A percentile compares a stretch with the other conserved stretches of the same genome.
These are phyloP conservation scores for Caenorhabditis doughertyi DNA, from an alignment of 2,888 invertebrate species.

Conservation along the genomic window DNA sequence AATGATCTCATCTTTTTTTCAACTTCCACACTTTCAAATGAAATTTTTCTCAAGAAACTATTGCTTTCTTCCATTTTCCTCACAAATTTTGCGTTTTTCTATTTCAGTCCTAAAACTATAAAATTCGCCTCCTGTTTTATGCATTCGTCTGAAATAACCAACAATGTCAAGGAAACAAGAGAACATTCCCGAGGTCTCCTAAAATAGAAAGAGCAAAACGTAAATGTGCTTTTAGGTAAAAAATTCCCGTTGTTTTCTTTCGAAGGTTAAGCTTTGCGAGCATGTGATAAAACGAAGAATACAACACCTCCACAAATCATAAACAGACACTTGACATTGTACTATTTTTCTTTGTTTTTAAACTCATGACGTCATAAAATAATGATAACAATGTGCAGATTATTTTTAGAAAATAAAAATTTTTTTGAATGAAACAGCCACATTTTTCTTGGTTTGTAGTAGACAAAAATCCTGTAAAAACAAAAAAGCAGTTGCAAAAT, in stretches of 20 bases:
- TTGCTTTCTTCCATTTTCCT: background rate
- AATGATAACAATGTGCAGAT: constrained; percentile 2
- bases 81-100: too few species aligned
- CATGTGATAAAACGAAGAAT: constrained; percentile 35
- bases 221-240: constrained; percentile 5
- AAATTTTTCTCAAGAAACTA: constrained; percentile 24
- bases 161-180: constrained; percentile 38
- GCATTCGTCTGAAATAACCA: constrained; percentile 41
- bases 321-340: constrained; percentile 13
- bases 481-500: constrained; percentile 14
- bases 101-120: constrained; percentile 12
- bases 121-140: constrained; percentile 32
- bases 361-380: constrained; percentile 14
- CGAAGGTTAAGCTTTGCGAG: too few species aligned
- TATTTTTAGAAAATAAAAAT: background rate
- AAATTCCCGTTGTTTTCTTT: constrained; percentile 9
- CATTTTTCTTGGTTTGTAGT: background rate
- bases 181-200: constrained; percentile 3
- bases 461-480: background rate
- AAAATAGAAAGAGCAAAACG: constrained; percentile 12
- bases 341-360: constrained; percentile 37
- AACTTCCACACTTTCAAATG: background rate
- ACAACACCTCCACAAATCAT: constrained; percentile 21
- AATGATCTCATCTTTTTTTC: too few species aligned
- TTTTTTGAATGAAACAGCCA: background rate